Base-by-base conservation (phyloP, 2,888 invertebrate species). In the Caenorhabditis angaria region DNA sequence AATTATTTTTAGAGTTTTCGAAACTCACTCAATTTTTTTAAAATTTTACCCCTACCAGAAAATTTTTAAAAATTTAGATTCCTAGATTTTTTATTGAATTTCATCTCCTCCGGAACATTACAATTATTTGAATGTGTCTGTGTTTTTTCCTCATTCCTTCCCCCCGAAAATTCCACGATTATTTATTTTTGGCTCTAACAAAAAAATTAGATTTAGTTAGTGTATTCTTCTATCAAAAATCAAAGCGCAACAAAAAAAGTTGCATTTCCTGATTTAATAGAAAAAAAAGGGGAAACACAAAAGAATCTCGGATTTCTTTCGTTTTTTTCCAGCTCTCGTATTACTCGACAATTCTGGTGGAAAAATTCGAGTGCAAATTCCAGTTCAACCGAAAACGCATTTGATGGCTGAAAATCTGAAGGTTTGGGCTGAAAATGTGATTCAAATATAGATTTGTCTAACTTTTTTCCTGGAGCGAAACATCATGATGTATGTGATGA, bases 281-380 rank as follows among this genome's bases (percentile, higher is more conserved):
- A 32, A 2, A 10, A 14, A 6, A 53, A n/a, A n/a, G n/a, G n/a
- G n/a, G n/a, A n/a, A n/a, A n/a, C 5, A 14, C 10, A 32, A 32
- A 32, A 32, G 32, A 32, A 32, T 14, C 10, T 41, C n/a, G n/a
- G n/a, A n/a, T n/a, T n/a, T n/a, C n/a, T 41, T 41, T 41, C 2
- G 6, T 29, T 8, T 54, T 41, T 18, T 65, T 71, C 8, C 64
- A 71, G 71, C 66, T 0, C 66, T 71, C 27, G 61, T 71, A 10
- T 58, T 71, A 1, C 54, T 71, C 4, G 58, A 58, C 24, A 25
- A 14, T 18, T 24, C n/a, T 10, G 25, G 25, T 47, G 27, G n/a
- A 41, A 41, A 61, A 58, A 59, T 71, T 22, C 56, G 27, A 2
- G 67, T 71, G 2, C 71, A 64, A 58, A 64, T 71, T 3, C 71